Base-by-base conservation (phyloP, 2,888 invertebrate species). In the Arctia plantaginis region DNA sequence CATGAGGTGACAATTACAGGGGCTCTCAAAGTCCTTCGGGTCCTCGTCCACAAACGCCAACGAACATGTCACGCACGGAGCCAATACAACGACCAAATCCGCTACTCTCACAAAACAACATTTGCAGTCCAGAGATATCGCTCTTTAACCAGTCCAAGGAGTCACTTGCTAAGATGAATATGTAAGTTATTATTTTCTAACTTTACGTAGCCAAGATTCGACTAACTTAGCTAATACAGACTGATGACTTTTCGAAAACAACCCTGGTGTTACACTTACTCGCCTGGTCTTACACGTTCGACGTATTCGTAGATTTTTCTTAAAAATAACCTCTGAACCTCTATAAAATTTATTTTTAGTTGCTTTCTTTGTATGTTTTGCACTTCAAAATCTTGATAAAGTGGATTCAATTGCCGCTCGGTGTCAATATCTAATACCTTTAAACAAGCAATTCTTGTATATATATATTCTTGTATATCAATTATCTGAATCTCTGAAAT, bases 61-160 rank as follows among this genome's bases (percentile, higher is more conserved):
- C 79, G 13, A 84, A 80, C 39, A 76, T 80, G 3, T 72, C 83
- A 4, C 86, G 85, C 12, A 74, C 76, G 4, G 87, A 88, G 12
- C 78, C 71, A 41, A 66, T 80, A 7, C 74, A 81, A 7, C 80
- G 84, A 8, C 66, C 71, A 6, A 77, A 80, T 15, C 74, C 73
- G 0, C 80, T 82, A 0, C 35, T 82, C 33, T 80, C 87, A 0
- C 88, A 87, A 27, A 89, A 89, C 72, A 89, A 87, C 73, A 71
- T 86, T 23, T 80, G 79, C 71, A 94, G 92, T 72, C 93, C 94
- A 0, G 90, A 90, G 75, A 92, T 93, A 74, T 95, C 95, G 1
- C 88, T 95, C n/a, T 95, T 95, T 82, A 92, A 94, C 80, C 91
- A 92, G 69, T 95, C 95, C 39, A 95, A 95, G 79, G 95, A 95